phyloP scores from a whole-genome alignment of 2,797 vertebrate species.

The Atherinosoma microstoma region DNA sequence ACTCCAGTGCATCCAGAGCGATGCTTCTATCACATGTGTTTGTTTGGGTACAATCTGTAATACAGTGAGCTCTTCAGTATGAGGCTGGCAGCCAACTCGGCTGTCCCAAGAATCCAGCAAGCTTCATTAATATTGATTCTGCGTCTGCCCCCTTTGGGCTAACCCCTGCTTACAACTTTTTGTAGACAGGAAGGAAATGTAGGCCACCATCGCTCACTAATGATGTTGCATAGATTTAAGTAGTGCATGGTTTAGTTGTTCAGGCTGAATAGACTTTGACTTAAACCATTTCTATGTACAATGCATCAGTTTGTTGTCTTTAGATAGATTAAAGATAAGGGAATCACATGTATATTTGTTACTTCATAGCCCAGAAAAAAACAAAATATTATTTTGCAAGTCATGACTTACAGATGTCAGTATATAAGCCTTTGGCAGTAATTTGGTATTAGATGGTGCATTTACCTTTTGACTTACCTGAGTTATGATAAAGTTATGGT shows the following conservation, averaged over 20 bases:
- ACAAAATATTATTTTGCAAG: too few species aligned
- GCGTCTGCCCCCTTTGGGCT: conserved; percentile 48
- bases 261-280: conserved; percentile 40
- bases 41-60: conserved; percentile 80
- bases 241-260: conserved; percentile 18
- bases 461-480: too few species aligned
- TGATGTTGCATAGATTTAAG: conserved; percentile 14
- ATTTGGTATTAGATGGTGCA: background rate
- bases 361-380: too few species aligned
- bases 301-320: background rate
- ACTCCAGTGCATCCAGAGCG: conserved; percentile 64
- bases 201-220: conserved; percentile 38
- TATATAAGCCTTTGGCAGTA: background rate
- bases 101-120: conserved; percentile 41
- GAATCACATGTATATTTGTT: background rate
- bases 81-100: conserved; percentile 60
- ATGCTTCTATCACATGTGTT: conserved; percentile 75
- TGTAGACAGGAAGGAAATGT: conserved; percentile 49
- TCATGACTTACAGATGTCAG: too few species aligned
- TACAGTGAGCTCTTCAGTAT: conserved; percentile 56
- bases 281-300: background rate
- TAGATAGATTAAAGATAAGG: background rate
- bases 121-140: conserved; percentile 71
- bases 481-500: background rate
- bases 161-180: conserved; percentile 46